A percentile compares a stretch with the other conserved stretches of the same genome.
phyloP scores from a whole-genome alignment of 2,888 invertebrate genomes.

The Camponotus fellah region DNA sequence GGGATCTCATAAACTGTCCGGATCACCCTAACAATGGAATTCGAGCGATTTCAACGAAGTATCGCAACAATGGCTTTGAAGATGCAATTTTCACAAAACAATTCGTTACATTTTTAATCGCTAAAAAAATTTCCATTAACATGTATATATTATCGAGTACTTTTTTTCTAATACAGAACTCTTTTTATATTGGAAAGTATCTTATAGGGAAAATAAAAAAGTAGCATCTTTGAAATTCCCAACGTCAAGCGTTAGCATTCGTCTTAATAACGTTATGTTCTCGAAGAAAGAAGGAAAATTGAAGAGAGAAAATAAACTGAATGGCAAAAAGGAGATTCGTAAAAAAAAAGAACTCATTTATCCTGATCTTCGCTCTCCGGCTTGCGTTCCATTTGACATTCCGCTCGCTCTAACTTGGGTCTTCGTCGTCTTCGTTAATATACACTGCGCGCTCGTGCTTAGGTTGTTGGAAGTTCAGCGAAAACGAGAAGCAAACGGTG shows the following conservation, averaged over 20 bases:
- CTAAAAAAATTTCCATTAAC: not conserved
- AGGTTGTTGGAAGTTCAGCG: conserved; percentile 51
- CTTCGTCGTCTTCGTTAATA: conserved; percentile 69
- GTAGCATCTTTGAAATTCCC: not conserved
- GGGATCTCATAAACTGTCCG: conserved; percentile 63
- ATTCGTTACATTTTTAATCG: not conserved
- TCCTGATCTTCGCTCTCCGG: conserved; percentile 31
- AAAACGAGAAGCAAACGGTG: conserved; percentile 60
- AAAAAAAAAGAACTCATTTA: conserved; percentile 46
- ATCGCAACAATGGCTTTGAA: not conserved
- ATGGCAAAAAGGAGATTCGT: not conserved
- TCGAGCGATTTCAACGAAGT: conserved; percentile 14
- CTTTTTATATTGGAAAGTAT: not conserved
- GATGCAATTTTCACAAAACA: conserved; percentile 11
- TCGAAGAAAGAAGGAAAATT: not conserved
- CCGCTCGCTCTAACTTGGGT: conserved; percentile 58
- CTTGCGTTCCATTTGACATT: conserved; percentile 68
- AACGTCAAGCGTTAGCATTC: not conserved
- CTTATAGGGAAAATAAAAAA: not conserved
- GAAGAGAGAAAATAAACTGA: conserved; percentile 8
- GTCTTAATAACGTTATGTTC: conserved; percentile 13
- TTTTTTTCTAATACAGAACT: not conserved
- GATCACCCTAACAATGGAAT: conserved; percentile 55
- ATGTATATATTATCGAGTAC: not conserved
- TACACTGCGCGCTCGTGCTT: conserved; percentile 57